Base-by-base conservation (phyloP, 1,140 invertebrate genomes). In the Megalopta genalis region DNA sequence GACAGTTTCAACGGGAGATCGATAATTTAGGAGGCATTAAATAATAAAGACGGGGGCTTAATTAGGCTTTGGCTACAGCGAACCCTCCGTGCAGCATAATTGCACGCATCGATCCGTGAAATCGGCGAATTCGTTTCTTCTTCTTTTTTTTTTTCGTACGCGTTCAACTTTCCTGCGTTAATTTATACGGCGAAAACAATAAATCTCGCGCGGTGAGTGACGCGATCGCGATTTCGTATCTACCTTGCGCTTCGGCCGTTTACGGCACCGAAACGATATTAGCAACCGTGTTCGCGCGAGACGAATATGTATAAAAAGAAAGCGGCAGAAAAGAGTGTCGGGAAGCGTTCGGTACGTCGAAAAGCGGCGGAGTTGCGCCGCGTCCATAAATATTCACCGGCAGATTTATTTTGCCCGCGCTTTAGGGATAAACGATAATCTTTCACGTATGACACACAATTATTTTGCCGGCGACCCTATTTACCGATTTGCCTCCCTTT, bases 381-480 rank as follows among this genome's bases (percentile, higher is more conserved):
- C 10, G 62, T 39, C 32, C 62, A 74, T 74, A 65, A 74, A 74
- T 74, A 74, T 54, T 74, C 62, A 39, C 32, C 18, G 23, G 49
- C 63, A 65, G 63, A 65, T 74, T 74, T 74, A 74, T 65, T 65
- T 74, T 57, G 49, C 14, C 46, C 8, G 60, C 49, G 60, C 72
- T 42, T 64, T 57, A 65, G 46, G 72, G 59, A 72, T 74, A 65
- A 65, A 74, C 52, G 63, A 65, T 65, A 54, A 74, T 74, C 72
- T 74, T 65, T 74, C 62, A 65, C 49, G 46, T 57, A 57, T 39
- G 72, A 74, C 62, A 49, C 54, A 65, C 62, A 65, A 64, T 65
- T 74, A 57, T 42, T 74, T 32, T n/a, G 18, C 49, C 25, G n/a
- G n/a, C 46, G 27, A 12, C 49, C 63, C 49, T 65, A 65, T 74